A percentile compares a stretch with the other conserved stretches of the same genome.
Conservation (phyloP, 1,140 invertebrate genomes). For the Hesperophylax magnus region DNA sequence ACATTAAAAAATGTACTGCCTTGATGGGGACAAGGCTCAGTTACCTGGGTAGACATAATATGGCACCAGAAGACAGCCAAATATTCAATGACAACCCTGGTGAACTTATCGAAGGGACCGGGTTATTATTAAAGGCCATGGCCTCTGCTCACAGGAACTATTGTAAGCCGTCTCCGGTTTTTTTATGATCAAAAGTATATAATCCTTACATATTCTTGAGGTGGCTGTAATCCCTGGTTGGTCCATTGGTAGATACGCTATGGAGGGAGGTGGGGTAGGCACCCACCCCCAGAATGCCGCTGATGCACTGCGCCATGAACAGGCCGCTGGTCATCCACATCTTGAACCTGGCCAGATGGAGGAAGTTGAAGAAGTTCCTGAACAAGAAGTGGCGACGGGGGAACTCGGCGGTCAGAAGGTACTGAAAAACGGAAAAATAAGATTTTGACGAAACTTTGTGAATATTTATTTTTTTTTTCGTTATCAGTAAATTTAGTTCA, state of each 20-base stretch:
- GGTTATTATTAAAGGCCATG: too few species aligned
- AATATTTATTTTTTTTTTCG: too few species aligned
- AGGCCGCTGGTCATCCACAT: conserved; percentile 27
- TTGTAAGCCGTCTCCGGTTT: too few species aligned
- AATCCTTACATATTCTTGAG: conserved; percentile 34
- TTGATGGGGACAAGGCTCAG: too few species aligned
- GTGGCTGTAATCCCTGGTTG: conserved; percentile 5
- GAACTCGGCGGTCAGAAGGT: conserved; percentile 29
- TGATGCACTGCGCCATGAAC: not conserved
- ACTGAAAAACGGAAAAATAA: not conserved
- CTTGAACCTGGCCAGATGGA: conserved; percentile 17
- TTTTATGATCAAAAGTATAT: not conserved
- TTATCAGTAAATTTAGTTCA: too few species aligned
- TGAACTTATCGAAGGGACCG: too few species aligned
- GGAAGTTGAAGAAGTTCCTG: conserved; percentile 29
- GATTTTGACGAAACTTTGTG: too few species aligned
- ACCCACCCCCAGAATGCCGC: not conserved
- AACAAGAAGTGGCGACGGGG: conserved; percentile 3
- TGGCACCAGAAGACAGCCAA: too few species aligned
- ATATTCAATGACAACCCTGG: too few species aligned
- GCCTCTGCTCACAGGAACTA: too few species aligned
- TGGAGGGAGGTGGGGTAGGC: conserved; percentile 7
- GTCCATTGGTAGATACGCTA: not conserved
- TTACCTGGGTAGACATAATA: too few species aligned
- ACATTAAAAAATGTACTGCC: too few species aligned